These are phyloP conservation scores for Oedothorax gibbosus DNA, from an alignment of 1,140 invertebrate genomes.

Conservation along the genomic window DNA sequence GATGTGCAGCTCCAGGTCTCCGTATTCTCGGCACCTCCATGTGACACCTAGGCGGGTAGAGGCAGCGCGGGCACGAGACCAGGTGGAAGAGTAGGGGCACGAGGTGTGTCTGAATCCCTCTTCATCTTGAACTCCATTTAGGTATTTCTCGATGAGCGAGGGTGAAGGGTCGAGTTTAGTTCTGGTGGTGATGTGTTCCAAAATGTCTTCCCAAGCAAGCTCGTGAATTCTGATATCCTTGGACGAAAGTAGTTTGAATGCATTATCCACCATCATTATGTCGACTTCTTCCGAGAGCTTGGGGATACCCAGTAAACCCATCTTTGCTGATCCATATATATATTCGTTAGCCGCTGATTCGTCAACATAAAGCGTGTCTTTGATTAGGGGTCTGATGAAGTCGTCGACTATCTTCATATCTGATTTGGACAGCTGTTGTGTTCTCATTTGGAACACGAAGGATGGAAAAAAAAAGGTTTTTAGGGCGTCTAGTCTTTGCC, in stretches of 20 bases:
- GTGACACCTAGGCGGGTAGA: neutral
- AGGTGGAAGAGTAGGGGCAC: neutral
- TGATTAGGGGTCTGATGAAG: neutral
- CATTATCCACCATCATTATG: neutral
- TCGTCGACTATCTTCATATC: neutral
- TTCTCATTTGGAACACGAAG: constrained; percentile 1
- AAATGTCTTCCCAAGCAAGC: neutral
- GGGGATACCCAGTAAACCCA: neutral
- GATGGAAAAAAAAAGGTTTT: constrained; percentile 22
- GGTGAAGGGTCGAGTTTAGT: neutral
- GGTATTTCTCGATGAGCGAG: too few relatives aligned
- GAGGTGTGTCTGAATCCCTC: neutral
- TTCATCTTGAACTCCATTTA: neutral
- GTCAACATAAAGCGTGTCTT: neutral
- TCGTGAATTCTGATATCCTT: neutral
- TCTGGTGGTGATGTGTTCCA: neutral
- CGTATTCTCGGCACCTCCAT: neutral
- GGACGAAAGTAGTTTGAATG: constrained; percentile 21
- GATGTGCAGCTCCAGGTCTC: neutral
- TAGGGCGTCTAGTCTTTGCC: constrained; percentile 17
- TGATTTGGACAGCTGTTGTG: neutral
- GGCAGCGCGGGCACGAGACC: neutral
- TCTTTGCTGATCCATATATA: neutral
- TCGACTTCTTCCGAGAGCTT: neutral
- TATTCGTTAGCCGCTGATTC: neutral